These are phyloP conservation scores for Anarrhichthys ocellatus DNA, from an alignment of 2,113 vertebrate genomes.

Conservation along the genomic window DNA sequence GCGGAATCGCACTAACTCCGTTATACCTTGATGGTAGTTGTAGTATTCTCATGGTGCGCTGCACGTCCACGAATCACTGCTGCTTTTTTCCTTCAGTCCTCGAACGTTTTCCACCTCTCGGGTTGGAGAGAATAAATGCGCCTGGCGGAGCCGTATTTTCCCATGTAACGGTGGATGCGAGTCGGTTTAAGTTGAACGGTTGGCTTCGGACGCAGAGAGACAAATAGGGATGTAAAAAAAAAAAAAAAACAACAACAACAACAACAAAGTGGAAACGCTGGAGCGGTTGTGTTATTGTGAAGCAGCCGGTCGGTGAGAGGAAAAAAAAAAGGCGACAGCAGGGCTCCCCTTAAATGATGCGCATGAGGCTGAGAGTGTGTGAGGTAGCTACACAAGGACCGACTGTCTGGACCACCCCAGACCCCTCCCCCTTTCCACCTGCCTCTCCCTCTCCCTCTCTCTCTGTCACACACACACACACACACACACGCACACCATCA, in stretches of 20 bases:
- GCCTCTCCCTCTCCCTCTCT: slow-evolving; percentile 39
- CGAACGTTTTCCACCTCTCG: slow-evolving; percentile 41
- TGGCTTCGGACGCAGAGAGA: neutral
- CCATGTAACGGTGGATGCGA: slow-evolving; percentile 23
- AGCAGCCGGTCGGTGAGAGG: slow-evolving; percentile 24
- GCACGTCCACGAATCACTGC: slow-evolving; percentile 42
- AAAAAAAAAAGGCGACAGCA: slow-evolving; percentile 14
- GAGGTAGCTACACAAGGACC: slow-evolving; percentile 74
- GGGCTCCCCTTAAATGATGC: slow-evolving; percentile 70
- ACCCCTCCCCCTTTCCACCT: slow-evolving; percentile 73
- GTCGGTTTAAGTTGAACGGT: slow-evolving; percentile 21
- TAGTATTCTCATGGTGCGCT: slow-evolving; percentile 58
- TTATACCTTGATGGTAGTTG: slow-evolving; percentile 68
- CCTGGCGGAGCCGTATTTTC: slow-evolving; percentile 33
- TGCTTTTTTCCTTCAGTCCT: slow-evolving; percentile 39
- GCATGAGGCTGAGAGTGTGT: slow-evolving; percentile 72
- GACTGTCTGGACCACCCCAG: slow-evolving; percentile 81
- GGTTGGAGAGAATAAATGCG: slow-evolving; percentile 42
- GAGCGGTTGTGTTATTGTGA: slow-evolving; percentile 21
- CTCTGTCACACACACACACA: slow-evolving; percentile 20
- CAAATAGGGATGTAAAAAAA: neutral
- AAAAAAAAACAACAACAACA: neutral
- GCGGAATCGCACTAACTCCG: neutral
- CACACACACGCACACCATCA: slow-evolving; percentile 16
- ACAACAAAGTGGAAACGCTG: neutral